These are phyloP conservation scores for Dendrocincla fuliginosa DNA, from an alignment of 2,797 vertebrate species.

Conservation along the genomic window DNA sequence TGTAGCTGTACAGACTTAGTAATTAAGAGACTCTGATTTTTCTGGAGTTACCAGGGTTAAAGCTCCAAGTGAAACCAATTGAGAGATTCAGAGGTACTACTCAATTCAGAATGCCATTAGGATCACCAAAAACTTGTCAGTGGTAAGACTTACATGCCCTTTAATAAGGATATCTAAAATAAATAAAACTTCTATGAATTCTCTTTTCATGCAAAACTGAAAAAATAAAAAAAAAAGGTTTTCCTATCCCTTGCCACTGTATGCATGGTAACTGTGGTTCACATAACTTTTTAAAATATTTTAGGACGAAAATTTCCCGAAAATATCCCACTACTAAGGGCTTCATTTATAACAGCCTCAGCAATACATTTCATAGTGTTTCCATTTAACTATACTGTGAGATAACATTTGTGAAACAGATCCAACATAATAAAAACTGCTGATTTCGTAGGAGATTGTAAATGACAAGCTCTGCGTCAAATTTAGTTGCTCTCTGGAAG, in stretches of 20 bases:
- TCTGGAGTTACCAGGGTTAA: background rate
- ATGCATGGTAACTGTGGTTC: background rate
- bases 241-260: background rate
- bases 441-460: constrained; percentile 28
- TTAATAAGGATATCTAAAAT: background rate
- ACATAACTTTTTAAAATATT: background rate
- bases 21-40: constrained; percentile 5
- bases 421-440: background rate
- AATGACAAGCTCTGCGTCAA: background rate
- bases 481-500: constrained; percentile 7
- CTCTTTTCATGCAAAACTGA: background rate
- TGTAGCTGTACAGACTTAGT: background rate
- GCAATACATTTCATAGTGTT: accelerated
- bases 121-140: background rate
- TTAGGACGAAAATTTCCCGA: background rate
- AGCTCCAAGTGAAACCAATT: background rate
- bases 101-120: background rate
- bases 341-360: background rate
- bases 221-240: background rate
- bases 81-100: background rate
- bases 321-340: background rate
- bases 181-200: background rate
- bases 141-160: background rate
- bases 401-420: background rate
- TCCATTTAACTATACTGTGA: background rate